A percentile compares a stretch with the other conserved stretches of the same genome.
Evolutionary conservation across 2,113 vertebrate genomes (phyloP).

Genomic region (Nesogale talazaci): DNA sequence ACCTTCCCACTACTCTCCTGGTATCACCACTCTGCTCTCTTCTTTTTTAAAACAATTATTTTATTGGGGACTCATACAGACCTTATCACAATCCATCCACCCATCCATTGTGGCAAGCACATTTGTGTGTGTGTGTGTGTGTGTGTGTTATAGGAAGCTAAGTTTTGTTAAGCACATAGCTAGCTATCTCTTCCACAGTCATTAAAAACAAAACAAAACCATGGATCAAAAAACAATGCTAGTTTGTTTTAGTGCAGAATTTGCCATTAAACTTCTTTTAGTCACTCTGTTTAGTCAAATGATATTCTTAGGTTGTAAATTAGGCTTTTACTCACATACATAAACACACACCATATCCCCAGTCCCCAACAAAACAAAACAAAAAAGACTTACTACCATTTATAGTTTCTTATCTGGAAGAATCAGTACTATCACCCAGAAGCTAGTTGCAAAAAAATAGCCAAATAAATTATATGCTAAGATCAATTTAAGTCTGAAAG

Average conservation of each 20-base stretch:
- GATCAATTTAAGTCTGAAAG: not conserved
- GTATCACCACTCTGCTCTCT: too few relatives aligned
- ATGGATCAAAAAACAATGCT: not conserved
- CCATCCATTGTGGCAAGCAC: too few relatives aligned
- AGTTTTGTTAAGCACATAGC: slow-evolving; percentile 2
- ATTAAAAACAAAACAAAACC: not conserved
- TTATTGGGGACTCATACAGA: too few relatives aligned
- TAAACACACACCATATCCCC: too few relatives aligned
- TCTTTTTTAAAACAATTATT: too few relatives aligned
- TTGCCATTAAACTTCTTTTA: not conserved
- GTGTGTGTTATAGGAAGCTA: not conserved
- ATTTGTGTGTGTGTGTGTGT: too few relatives aligned
- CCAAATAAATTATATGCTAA: not conserved
- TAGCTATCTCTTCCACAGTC: not conserved
- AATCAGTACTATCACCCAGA: not conserved
- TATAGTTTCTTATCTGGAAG: not conserved
- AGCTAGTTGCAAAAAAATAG: slow-evolving; percentile 13
- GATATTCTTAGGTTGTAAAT: not conserved
- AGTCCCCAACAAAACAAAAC: slow-evolving; percentile 7
- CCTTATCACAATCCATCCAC: too few relatives aligned
- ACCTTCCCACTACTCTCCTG: too few relatives aligned
- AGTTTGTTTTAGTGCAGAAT: not conserved
- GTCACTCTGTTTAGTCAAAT: not conserved
- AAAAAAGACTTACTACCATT: not conserved
- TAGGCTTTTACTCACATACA: not conserved